Evolutionary conservation across 2,113 vertebrate species (phyloP).

Genomic region (Ophthalmolycus amberensis): DNA sequence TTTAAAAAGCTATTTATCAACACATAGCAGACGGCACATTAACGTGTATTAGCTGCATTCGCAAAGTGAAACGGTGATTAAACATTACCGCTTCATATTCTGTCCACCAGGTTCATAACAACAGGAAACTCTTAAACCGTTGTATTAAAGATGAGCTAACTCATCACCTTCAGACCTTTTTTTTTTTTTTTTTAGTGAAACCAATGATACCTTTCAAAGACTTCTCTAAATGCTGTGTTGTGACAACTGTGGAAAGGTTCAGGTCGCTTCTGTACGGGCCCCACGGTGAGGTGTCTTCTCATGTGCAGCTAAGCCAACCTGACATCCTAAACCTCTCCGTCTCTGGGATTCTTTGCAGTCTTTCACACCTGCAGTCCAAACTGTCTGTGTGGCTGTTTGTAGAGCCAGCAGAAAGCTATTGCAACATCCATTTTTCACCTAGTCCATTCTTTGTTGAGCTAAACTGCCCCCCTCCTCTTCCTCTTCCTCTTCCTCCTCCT

Average conservation of each 20-base stretch:
- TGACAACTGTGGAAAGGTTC: not conserved
- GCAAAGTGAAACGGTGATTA: not conserved
- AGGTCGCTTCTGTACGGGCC: constrained; percentile 1
- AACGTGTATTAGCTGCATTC: not conserved
- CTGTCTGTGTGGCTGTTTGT: constrained; percentile 22
- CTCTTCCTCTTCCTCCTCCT: not conserved
- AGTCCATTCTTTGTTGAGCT: not conserved
- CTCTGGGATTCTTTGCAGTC: constrained; percentile 43
- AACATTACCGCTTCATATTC: too few species aligned
- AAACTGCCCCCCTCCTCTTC: not conserved
- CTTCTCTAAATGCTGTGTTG: not conserved
- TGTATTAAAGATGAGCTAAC: not conserved
- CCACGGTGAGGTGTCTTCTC: constrained; percentile 4
- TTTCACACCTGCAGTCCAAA: constrained; percentile 45
- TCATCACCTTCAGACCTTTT: not conserved
- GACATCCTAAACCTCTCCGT: constrained; percentile 41
- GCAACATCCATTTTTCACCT: constrained; percentile 8
- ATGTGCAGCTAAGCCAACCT: constrained; percentile 25
- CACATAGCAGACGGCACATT: not conserved
- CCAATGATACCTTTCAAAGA: not conserved
- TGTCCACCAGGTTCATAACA: not conserved
- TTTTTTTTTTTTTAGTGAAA: not conserved
- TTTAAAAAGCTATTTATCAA: not conserved
- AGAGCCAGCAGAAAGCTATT: constrained; percentile 4
- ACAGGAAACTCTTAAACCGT: not conserved